Conservation (phyloP, 2,888 invertebrate species). For the Plutella xylostella region DNA sequence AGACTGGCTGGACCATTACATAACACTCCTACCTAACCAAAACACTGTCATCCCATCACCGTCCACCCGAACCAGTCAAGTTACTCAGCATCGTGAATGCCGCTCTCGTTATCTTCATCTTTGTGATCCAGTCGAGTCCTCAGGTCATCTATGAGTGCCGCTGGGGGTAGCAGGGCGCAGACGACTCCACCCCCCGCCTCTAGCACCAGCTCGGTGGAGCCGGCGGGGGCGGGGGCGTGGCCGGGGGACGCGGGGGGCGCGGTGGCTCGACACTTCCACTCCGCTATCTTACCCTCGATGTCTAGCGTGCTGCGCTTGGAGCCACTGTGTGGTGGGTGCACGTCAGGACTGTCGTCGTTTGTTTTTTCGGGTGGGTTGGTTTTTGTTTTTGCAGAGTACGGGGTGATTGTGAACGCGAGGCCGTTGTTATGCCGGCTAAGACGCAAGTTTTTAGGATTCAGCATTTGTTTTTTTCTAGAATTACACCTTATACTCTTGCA, state of each 20-base stretch:
- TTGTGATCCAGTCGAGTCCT: constrained; percentile 53
- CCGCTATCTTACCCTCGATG: constrained; percentile 64
- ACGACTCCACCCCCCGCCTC: constrained; percentile 27
- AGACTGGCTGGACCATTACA: no score
- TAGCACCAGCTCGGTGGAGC: constrained; percentile 11
- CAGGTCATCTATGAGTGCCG: constrained; percentile 54
- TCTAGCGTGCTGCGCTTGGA: constrained; percentile 64
- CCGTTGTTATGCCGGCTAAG: no score
- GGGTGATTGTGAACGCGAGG: no score
- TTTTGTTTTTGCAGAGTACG: no score
- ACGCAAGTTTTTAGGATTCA: no score
- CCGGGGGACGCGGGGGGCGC: constrained; percentile 21
- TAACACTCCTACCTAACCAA: background rate
- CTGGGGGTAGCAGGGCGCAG: constrained; percentile 44
- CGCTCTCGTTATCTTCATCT: constrained; percentile 61
- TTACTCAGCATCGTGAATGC: constrained; percentile 60
- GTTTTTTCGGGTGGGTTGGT: no score
- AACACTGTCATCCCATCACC: background rate
- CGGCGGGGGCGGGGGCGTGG: constrained; percentile 15
- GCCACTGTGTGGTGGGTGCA: constrained; percentile 42
- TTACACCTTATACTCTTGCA: no score
- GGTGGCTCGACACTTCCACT: constrained; percentile 47
- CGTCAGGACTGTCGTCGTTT: no score
- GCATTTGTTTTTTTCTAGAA: no score
- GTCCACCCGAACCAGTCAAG: constrained; percentile 7